These are phyloP conservation scores for Caerostris darwini DNA, from an alignment of 1,140 invertebrate species.

Conservation along the genomic window DNA sequence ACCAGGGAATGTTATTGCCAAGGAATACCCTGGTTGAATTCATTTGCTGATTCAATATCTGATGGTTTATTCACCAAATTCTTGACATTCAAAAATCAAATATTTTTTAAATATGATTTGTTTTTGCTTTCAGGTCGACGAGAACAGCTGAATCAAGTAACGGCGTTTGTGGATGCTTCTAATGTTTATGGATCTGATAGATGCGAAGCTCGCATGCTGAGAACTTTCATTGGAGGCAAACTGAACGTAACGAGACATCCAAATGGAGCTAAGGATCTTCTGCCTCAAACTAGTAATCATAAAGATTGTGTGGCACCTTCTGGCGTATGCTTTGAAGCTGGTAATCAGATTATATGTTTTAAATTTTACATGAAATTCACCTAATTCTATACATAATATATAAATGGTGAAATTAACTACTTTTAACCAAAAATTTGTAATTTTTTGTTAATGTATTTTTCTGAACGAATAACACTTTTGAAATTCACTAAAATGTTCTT, in stretches of 20 bases:
- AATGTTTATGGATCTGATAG: constrained; percentile 88
- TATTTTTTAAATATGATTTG: neutral
- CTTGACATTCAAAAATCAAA: neutral
- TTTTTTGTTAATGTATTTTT: no score
- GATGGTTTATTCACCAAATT: neutral
- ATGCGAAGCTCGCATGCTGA: constrained; percentile 88
- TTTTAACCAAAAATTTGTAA: no score
- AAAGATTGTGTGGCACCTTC: constrained; percentile 93
- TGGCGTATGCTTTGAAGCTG: constrained; percentile 92
- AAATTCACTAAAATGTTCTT: no score
- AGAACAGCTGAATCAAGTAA: constrained; percentile 87
- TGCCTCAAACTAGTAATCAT: constrained; percentile 89
- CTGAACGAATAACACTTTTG: no score
- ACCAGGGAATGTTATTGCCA: no score
- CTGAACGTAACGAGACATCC: constrained; percentile 91
- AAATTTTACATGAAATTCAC: no score
- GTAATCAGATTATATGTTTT: neutral
- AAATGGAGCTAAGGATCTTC: constrained; percentile 83
- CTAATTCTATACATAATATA: no score
- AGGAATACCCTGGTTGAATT: no score
- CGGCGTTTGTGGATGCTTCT: constrained; percentile 86
- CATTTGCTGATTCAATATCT: no score
- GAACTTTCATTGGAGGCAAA: constrained; percentile 87
- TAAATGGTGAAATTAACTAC: no score
- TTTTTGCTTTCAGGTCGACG: constrained; percentile 80